Base-by-base conservation (phyloP, 2,888 invertebrate species). In the Thymelicus lineola region DNA sequence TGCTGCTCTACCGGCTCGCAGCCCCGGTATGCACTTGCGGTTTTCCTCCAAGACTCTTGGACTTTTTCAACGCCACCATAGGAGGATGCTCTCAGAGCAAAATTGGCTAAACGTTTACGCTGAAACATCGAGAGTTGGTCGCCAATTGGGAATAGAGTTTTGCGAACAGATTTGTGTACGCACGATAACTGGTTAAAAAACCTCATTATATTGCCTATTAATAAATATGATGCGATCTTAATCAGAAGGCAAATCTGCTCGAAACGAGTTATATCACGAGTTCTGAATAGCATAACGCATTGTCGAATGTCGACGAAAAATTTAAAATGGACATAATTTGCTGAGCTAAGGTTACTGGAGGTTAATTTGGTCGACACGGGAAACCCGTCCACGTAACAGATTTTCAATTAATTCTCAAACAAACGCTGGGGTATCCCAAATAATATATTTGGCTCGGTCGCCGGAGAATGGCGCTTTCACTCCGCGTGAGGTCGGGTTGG, bases 381-480 rank as follows among this genome's bases (percentile, higher is more conserved):
- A 77, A 77, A 75, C 72, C 74, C 76, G 66, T 62, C 71, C 68
- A 79, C 73, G 74, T 80, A 81, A 82, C 79, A 71, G 76, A 67
- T 74, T 75, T 75, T 73, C 71, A 77, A 79, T 77, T 75, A 74
- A 68, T 77, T 73, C 66, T 71, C 72, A 71, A 76, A 77, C 78
- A 78, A 77, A 76, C 74, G 79, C 72, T 75, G 83, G 86, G 82
- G 76, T 82, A 85, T 80, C 80, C 86, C 86, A 81, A 78, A 67
- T 74, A 70, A 59, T 72, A 66, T 53, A 46, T 55, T 50, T 55
- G 65, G 65, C 53, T 73, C 73, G 72, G 76, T 20, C 73, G 74
- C 72, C 71, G 61, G 70, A 70, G 73, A 55, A 63, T 70, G 72
- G 63, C 72, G 87, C 90, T 90, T 90, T 90, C 91, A 86, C 90